Evolutionary conservation across 1,140 invertebrate species (phyloP).

Genomic region (Druon quercuslanigerum): DNA sequence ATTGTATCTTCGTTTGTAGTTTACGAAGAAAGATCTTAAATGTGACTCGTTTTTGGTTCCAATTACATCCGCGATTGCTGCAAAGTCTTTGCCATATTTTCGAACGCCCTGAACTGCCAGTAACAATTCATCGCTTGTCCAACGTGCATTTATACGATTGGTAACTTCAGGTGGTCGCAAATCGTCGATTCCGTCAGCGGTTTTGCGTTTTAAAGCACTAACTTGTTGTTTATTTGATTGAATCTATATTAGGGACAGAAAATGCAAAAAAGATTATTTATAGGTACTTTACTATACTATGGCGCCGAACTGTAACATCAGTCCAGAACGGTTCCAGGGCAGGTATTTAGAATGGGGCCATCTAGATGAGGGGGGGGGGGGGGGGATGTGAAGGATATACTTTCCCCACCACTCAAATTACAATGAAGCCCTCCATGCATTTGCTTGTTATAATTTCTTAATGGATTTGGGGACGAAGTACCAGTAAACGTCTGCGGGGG

Average conservation of each 20-base stretch:
- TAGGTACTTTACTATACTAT: background rate
- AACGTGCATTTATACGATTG: constrained; percentile 88
- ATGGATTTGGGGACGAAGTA: too few species aligned
- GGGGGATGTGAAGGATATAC: too few species aligned
- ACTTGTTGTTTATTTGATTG: constrained; percentile 96
- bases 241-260: constrained; percentile 80
- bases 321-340: too few species aligned
- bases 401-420: too few species aligned
- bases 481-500: too few species aligned
- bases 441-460: too few species aligned
- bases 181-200: constrained; percentile 84
- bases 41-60: constrained; percentile 96
- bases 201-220: constrained; percentile 88
- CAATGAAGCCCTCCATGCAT: too few species aligned
- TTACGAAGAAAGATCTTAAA: constrained; percentile 92
- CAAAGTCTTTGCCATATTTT: constrained; percentile 97
- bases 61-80: constrained; percentile 95
- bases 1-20: constrained; percentile 92
- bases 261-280: constrained; percentile 34
- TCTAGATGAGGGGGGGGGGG: too few species aligned
- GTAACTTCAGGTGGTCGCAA: constrained; percentile 82
- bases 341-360: too few species aligned
- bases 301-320: too few species aligned
- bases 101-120: constrained; percentile 94
- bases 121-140: constrained; percentile 94